Conservation (phyloP, 2,113 vertebrate species). For the Equus quagga region DNA sequence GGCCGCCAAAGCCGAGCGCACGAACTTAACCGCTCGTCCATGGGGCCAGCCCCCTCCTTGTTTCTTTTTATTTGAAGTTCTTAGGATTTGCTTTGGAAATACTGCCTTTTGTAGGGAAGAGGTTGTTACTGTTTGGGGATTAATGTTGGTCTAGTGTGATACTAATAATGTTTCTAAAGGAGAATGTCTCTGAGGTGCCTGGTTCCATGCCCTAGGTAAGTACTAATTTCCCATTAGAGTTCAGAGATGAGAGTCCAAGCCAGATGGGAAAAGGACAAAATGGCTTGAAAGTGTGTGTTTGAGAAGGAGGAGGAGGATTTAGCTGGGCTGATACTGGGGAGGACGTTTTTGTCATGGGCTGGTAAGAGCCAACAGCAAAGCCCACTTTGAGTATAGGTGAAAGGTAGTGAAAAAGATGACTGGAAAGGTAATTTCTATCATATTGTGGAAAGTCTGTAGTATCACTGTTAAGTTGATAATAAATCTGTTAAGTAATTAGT, state of each 20-base stretch:
- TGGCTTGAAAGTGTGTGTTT: background rate
- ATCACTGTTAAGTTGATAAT: background rate
- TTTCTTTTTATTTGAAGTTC: constrained; percentile 8
- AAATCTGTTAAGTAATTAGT: constrained; percentile 26
- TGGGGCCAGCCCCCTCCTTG: too few species aligned
- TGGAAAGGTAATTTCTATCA: background rate
- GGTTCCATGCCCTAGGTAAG: background rate
- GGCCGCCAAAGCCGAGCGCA: too few species aligned
- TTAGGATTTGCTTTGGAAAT: background rate
- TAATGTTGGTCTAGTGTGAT: background rate
- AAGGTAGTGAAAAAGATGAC: background rate
- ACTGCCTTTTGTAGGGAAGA: background rate
- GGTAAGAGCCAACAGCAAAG: background rate
- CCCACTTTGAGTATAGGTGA: background rate
- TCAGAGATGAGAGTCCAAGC: background rate
- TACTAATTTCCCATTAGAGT: background rate
- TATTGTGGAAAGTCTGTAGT: background rate
- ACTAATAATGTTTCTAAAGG: background rate
- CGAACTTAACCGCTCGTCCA: too few species aligned
- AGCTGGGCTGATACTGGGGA: background rate
- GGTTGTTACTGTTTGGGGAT: background rate
- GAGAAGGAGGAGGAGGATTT: background rate
- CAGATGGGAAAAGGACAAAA: background rate
- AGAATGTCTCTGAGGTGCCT: background rate
- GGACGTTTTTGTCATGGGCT: background rate